Evolutionary conservation across 2,888 invertebrate species (phyloP), one percentile per base, ranked within the genome.

Genomic region (Patella depressa): DNA sequence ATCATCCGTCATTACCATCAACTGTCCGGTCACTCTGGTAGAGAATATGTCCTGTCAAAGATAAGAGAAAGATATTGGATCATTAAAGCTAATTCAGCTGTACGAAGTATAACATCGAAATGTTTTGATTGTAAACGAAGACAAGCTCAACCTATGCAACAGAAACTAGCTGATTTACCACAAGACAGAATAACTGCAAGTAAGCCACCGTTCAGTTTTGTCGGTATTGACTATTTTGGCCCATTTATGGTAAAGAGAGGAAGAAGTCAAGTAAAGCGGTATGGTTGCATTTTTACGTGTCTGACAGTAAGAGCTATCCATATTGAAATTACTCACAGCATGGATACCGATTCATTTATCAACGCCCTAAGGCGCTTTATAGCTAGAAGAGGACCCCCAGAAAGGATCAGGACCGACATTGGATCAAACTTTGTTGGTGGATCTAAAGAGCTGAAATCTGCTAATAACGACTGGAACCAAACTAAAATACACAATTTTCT

Each of bases 231-330:
- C 72, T 72, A 55, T 59, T 80, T 80, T 59, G 80, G 81, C 17
- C 81, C 79, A 4, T 69, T 78, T 15, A 14, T 19, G 34, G 79
- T 80, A 14, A 80, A 79, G 59, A 29, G 55, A 17, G 79, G 79
- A 65, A 71, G 78, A 12, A 24, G 45, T 12, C 57, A 69, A 57
- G 19, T 78, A 57, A 77, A 80, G 72, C 34, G 77, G 57, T 79
- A 75, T 57, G 79, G 79, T 7, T 75, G 77, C 19, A 17, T 81
- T 53, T 79, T 81, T 65, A 80, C 83, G 11, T 83, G 81, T 71
- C 59, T 82, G 55, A 59, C 65, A 29, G 65, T 69, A n/a, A 53
- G 80, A 77, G 79, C 79, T 17, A 65, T 80, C 1, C 80, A 79
- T 71, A 59, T 81, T 53, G 79, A 79, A 55, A 71, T 76, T 24